Percentiles rank a stretch among this genome's conserved stretches.
Evolutionary conservation across 37 sponge, comb jelly and placozoan genomes (phyloP).

Genomic region (Geodia barretti): DNA sequence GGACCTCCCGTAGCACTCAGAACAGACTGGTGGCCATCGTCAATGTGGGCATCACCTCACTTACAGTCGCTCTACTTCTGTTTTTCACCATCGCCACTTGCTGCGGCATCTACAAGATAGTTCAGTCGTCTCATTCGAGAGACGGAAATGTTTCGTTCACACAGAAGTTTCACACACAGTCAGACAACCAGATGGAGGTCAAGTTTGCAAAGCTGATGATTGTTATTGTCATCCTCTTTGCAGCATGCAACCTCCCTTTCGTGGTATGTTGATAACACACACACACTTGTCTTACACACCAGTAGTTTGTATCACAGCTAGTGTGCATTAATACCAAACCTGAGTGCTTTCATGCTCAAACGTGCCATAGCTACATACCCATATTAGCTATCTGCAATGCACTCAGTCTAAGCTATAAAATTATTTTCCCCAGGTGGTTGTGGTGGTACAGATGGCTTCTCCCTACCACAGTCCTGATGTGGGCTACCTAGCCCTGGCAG

Average conservation of each 20-base stretch:
- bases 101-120: neutral
- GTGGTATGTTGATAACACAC: neutral
- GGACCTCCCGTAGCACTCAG: neutral
- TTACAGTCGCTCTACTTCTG: neutral
- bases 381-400: no score
- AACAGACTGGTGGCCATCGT: neutral
- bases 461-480: neutral
- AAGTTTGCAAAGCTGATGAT: slow-evolving; percentile 3
- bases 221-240: neutral
- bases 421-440: neutral
- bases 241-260: neutral
- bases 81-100: neutral
- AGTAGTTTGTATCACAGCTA: no score
- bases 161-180: neutral
- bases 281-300: no score
- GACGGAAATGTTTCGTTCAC: neutral
- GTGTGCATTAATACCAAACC: no score
- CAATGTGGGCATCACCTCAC: neutral
- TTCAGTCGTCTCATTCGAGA: neutral
- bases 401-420: no score
- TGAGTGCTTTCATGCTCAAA: no score
- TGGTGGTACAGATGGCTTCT: neutral
- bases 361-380: no score
- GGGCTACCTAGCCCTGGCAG: neutral
- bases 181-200: neutral